Evolutionary conservation across 2,888 invertebrate species (phyloP).

Genomic region (Malthinus seriepunctatus): DNA sequence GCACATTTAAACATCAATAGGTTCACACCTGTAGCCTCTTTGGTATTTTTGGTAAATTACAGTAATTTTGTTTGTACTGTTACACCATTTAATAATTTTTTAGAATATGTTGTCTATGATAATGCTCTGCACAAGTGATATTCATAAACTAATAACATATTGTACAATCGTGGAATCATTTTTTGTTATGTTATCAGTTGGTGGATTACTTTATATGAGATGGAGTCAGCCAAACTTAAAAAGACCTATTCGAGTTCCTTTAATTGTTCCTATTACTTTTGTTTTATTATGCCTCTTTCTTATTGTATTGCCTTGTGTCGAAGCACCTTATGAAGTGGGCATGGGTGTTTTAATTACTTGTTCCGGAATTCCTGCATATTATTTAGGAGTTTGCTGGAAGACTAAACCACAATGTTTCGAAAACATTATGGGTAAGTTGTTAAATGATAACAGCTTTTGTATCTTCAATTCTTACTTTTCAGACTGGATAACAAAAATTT

Average conservation of each 20-base stretch:
- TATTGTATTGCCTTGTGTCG: constrained; percentile 77
- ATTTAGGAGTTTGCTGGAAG: constrained; percentile 69
- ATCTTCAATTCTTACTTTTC: constrained; percentile 45
- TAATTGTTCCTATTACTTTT: constrained; percentile 72
- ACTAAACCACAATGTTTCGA: constrained; percentile 66
- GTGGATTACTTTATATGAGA: constrained; percentile 82
- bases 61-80: no score
- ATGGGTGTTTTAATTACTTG: constrained; percentile 78
- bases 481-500: constrained; percentile 64
- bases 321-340: constrained; percentile 78
- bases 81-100: constrained; percentile 48
- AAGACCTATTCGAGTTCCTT: constrained; percentile 80
- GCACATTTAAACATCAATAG: constrained; percentile 77
- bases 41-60: constrained; percentile 76
- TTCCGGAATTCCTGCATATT: constrained; percentile 84
- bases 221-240: constrained; percentile 77
- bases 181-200: constrained; percentile 86
- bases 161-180: constrained; percentile 91
- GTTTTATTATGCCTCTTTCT: constrained; percentile 77
- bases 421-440: constrained; percentile 63
- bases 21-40: constrained; percentile 78
- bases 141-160: constrained; percentile 87
- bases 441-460: no score
- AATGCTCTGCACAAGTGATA: constrained; percentile 83
- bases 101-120: constrained; percentile 82